phyloP scores from a whole-genome alignment of 1,140 invertebrate species.

The Reticulitermes speratus region DNA sequence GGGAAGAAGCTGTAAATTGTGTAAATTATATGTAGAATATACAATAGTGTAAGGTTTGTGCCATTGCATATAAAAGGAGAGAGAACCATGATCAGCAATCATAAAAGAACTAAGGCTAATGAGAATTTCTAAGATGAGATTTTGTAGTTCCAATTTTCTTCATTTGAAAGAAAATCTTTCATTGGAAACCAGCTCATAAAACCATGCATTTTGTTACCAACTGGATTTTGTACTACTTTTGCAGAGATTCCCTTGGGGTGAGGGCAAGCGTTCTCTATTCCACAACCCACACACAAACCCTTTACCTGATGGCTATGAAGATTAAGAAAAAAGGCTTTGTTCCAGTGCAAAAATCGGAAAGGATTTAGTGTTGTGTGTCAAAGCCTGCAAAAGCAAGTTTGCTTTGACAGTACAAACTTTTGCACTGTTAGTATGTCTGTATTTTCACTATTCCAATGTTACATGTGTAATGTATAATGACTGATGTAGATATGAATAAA shows the following conservation, averaged over 20 bases:
- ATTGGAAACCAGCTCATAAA: too few species aligned
- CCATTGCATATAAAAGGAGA: too few species aligned
- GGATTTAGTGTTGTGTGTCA: background rate
- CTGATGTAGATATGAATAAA: too few species aligned
- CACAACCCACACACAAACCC: slow-evolving; percentile 81
- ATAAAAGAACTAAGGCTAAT: too few species aligned
- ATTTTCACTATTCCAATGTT: background rate
- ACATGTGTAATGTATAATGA: too few species aligned
- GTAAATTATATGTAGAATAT: too few species aligned
- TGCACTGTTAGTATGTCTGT: background rate
- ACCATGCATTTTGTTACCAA: too few species aligned
- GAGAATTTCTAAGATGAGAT: background rate
- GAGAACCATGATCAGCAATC: too few species aligned
- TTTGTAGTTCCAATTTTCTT: background rate
- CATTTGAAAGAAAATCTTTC: too few species aligned
- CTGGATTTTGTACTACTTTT: slow-evolving; percentile 40
- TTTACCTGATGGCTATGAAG: slow-evolving; percentile 80
- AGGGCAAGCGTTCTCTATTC: slow-evolving; percentile 80
- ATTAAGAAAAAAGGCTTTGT: background rate
- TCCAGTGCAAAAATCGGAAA: background rate
- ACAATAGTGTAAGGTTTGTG: too few species aligned
- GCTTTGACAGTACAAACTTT: background rate
- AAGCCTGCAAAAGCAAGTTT: background rate
- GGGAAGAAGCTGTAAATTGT: too few species aligned
- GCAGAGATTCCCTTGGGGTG: slow-evolving; percentile 84